Evolutionary conservation across 2,113 vertebrate species (phyloP).

Genomic region (Choloepus hoffmanni): DNA sequence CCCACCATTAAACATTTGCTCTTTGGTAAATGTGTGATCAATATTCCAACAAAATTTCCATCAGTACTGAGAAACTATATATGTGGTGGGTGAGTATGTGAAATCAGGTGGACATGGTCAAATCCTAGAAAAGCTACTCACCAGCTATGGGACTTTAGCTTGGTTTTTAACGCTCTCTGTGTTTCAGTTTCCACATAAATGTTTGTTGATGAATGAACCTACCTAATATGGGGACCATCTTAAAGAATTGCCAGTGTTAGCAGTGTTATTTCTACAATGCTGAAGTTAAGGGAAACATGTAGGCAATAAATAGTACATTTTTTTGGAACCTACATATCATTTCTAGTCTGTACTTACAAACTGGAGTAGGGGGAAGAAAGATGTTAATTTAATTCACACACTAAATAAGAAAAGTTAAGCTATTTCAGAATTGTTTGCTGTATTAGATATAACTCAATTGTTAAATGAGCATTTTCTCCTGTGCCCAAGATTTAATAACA

Average conservation of each 20-base stretch:
- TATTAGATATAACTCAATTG: conserved; percentile 62
- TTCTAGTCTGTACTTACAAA: conserved; percentile 50
- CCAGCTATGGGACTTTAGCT: not conserved
- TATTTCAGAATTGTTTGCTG: not conserved
- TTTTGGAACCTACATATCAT: not conserved
- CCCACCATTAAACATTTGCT: not conserved
- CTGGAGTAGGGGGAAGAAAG: not conserved
- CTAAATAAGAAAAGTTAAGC: conserved; percentile 48
- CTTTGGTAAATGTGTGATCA: not conserved
- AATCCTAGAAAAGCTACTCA: not conserved
- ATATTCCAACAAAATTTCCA: not conserved
- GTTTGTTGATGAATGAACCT: conserved; percentile 25
- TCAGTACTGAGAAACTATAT: not conserved
- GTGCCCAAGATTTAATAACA: conserved; percentile 50
- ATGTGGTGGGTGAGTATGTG: accelerated
- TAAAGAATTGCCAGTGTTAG: conserved; percentile 49
- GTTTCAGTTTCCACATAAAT: not conserved
- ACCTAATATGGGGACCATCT: not conserved
- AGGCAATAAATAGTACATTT: conserved; percentile 20
- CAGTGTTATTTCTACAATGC: not conserved
- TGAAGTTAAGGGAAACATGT: not conserved
- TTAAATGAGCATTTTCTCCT: conserved; percentile 74
- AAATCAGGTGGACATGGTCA: accelerated
- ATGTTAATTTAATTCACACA: not conserved
- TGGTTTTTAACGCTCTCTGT: not conserved